Percentiles rank a stretch among this genome's conserved stretches.
These are phyloP conservation scores for Sebastes cheni DNA, from an alignment of 2,797 vertebrate species.

Conservation along the genomic window DNA sequence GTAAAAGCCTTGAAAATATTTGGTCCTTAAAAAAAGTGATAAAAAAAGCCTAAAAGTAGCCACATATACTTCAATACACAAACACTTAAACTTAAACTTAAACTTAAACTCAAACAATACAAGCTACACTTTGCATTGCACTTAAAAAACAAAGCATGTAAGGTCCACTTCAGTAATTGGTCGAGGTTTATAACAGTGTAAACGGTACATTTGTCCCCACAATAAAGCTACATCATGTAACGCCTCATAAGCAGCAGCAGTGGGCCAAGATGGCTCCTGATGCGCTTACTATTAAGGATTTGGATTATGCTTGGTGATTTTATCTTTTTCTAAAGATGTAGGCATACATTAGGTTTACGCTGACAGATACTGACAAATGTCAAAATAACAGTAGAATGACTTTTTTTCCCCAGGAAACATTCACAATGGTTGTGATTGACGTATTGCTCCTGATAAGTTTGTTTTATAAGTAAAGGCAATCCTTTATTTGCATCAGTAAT, in stretches of 20 bases:
- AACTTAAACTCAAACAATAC: conserved; percentile 15
- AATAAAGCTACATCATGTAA: conserved; percentile 9
- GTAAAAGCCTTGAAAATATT: conserved; percentile 20
- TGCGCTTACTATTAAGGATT: background rate
- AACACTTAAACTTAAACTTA: too few relatives aligned
- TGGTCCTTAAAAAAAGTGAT: conserved; percentile 30
- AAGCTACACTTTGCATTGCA: conserved; percentile 47
- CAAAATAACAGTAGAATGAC: background rate
- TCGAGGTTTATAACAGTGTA: conserved; percentile 23
- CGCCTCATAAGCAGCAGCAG: background rate
- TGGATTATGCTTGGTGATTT: background rate
- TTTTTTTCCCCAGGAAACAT: background rate
- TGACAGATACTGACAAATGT: background rate
- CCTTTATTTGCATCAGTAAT: conserved; percentile 23
- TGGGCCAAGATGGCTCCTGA: background rate
- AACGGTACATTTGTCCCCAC: background rate
- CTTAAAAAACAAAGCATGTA: conserved; percentile 20
- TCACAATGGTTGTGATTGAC: conserved; percentile 6
- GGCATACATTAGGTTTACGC: background rate
- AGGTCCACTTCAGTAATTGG: background rate
- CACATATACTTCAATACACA: conserved; percentile 4
- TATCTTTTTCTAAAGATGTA: background rate
- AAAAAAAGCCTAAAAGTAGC: background rate
- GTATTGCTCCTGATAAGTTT: conserved; percentile 26
- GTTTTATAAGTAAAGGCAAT: conserved; percentile 16